A percentile compares a stretch with the other conserved stretches of the same genome.
Conservation (phyloP, 1,140 invertebrate genomes). For the Venturia canescens region DNA sequence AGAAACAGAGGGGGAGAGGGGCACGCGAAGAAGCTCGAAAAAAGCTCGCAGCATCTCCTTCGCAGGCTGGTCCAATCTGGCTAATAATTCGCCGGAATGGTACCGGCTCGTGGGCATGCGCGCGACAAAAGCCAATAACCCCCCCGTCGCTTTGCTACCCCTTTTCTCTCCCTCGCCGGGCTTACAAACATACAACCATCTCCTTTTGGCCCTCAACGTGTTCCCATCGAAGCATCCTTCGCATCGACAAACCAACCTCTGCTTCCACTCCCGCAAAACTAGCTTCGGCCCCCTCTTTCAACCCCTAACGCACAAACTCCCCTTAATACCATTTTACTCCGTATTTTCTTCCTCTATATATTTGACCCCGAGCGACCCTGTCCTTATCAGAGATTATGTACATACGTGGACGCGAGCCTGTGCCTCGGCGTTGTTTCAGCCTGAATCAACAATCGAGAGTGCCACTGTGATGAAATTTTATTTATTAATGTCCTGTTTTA, state of each 20-base stretch:
- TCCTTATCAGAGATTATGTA: background rate
- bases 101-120: slow-evolving; percentile 71
- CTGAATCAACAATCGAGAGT: too few relatives aligned
- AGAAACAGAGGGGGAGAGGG: background rate
- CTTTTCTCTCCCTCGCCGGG: background rate
- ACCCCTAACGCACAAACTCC: background rate
- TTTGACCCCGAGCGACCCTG: background rate
- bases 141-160: slow-evolving; percentile 43
- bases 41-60: slow-evolving; percentile 62
- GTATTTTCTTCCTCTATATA: background rate
- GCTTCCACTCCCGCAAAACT: background rate
- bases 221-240: background rate
- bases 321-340: slow-evolving; percentile 25
- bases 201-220: slow-evolving; percentile 46
- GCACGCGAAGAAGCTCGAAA: background rate
- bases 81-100: slow-evolving; percentile 76
- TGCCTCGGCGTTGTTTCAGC: too few relatives aligned
- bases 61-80: slow-evolving; percentile 69
- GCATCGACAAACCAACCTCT: slow-evolving; percentile 1
- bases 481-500: too few relatives aligned
- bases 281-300: background rate
- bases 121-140: slow-evolving; percentile 76
- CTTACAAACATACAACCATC: slow-evolving; percentile 40
- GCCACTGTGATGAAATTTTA: too few relatives aligned
- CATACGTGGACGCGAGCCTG: too few relatives aligned